phyloP scores from a whole-genome alignment of 2,113 vertebrate genomes.

The Daboia siamensis region DNA sequence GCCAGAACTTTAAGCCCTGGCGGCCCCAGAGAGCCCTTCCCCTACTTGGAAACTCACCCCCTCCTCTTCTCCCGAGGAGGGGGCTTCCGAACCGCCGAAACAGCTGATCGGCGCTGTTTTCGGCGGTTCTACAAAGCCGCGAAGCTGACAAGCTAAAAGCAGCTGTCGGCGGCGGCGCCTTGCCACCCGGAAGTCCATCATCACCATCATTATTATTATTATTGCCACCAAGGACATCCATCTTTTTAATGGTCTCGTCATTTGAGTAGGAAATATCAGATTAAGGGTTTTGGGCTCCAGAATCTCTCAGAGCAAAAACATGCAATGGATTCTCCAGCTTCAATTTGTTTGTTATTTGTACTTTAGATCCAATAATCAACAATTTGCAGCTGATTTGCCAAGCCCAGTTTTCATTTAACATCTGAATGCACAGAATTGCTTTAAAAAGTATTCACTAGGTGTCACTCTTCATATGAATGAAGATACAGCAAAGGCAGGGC shows the following conservation, averaged over 20 bases:
- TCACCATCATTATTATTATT: no score
- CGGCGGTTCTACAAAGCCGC: no score
- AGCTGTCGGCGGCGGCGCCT: no score
- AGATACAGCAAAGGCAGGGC: background rate
- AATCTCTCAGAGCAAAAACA: background rate
- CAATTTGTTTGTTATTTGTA: background rate
- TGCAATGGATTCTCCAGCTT: background rate
- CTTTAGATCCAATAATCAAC: background rate
- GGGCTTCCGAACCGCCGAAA: no score
- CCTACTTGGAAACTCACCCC: no score
- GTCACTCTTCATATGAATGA: background rate
- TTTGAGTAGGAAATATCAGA: background rate
- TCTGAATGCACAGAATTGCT: background rate
- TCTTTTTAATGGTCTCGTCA: background rate
- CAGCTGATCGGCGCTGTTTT: no score
- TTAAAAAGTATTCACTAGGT: slow-evolving; percentile 1
- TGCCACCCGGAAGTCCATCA: no score
- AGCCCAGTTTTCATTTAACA: slow-evolving; percentile 9
- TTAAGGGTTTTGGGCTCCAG: background rate
- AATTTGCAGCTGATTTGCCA: background rate
- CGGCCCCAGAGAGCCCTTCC: no score
- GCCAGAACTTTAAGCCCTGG: no score
- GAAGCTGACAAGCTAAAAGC: no score
- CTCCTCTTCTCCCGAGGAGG: no score
- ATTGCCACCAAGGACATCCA: background rate